Evolutionary conservation across 1,140 invertebrate genomes (phyloP).

Genomic region (Varroa destructor): DNA sequence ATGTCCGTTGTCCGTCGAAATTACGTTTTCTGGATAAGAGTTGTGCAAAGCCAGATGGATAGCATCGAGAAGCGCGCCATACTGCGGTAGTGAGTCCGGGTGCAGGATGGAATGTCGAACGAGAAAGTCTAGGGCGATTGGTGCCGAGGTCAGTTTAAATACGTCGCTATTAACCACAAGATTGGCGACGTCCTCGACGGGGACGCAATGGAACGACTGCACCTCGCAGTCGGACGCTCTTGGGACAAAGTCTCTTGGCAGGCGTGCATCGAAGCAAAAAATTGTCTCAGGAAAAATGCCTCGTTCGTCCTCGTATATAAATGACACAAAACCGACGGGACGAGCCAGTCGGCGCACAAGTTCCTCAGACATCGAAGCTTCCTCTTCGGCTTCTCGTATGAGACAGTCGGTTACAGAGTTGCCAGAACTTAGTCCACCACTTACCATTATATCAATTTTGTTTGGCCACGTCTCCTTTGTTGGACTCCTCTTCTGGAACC

Average conservation of each 20-base stretch:
- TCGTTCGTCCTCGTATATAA: slow-evolving; percentile 78
- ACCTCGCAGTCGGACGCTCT: slow-evolving; percentile 84
- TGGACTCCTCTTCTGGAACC: slow-evolving; percentile 74
- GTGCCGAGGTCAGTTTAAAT: slow-evolving; percentile 82
- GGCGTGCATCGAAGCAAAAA: slow-evolving; percentile 83
- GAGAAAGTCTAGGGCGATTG: slow-evolving; percentile 76
- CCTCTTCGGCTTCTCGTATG: slow-evolving; percentile 80
- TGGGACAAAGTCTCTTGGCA: slow-evolving; percentile 73
- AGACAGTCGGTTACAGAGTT: slow-evolving; percentile 72
- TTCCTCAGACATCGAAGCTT: slow-evolving; percentile 53
- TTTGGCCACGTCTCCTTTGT: slow-evolving; percentile 89
- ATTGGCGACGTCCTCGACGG: slow-evolving; percentile 52
- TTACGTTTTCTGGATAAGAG: slow-evolving; percentile 27
- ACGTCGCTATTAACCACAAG: slow-evolving; percentile 62
- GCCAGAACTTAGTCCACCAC: slow-evolving; percentile 75
- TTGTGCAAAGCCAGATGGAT: slow-evolving; percentile 15
- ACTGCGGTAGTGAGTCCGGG: slow-evolving; percentile 49
- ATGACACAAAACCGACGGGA: slow-evolving; percentile 45
- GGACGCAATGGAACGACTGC: slow-evolving; percentile 67
- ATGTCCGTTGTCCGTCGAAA: slow-evolving; percentile 12
- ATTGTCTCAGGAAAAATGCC: slow-evolving; percentile 85
- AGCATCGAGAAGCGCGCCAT: slow-evolving; percentile 50
- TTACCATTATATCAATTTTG: slow-evolving; percentile 85
- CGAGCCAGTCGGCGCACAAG: slow-evolving; percentile 38
- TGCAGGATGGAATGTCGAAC: slow-evolving; percentile 75